Percentiles rank a stretch among this genome's conserved stretches.
Conservation (phyloP, 2,797 vertebrate genomes). For the Gymnopithys bicolor region DNA sequence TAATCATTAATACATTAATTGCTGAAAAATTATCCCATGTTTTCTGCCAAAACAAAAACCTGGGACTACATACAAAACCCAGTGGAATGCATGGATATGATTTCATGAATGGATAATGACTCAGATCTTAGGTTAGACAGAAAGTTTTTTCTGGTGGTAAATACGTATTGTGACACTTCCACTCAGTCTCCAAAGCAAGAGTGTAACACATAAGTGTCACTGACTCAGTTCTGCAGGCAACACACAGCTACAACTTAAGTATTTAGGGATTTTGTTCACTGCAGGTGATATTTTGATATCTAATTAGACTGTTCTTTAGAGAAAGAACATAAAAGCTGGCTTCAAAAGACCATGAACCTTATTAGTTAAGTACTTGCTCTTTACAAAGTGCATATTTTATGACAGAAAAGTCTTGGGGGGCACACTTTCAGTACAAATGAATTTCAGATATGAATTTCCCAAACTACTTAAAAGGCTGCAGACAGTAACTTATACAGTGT, state of each 20-base stretch:
- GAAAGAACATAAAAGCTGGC: slow-evolving; percentile 35
- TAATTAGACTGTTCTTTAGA: slow-evolving; percentile 58
- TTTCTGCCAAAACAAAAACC: background rate
- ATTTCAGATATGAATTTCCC: slow-evolving; percentile 47
- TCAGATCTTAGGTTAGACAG: background rate
- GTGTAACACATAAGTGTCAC: background rate
- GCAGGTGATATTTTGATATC: slow-evolving; percentile 54
- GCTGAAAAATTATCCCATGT: background rate
- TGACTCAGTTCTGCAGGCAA: background rate
- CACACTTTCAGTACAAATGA: slow-evolving; percentile 4
- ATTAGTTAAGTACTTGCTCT: slow-evolving; percentile 40
- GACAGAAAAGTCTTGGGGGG: background rate
- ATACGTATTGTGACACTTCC: background rate
- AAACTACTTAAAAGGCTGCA: slow-evolving; percentile 29
- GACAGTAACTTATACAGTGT: background rate
- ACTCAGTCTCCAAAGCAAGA: background rate
- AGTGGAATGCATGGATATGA: background rate
- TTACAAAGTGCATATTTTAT: slow-evolving; percentile 20
- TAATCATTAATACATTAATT: background rate
- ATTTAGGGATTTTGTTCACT: slow-evolving; percentile 45
- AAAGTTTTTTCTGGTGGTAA: background rate
- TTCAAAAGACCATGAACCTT: slow-evolving; percentile 40
- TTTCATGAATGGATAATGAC: background rate
- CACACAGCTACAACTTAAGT: background rate
- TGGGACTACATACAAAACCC: background rate